Base-by-base conservation (phyloP, 2,797 vertebrate species). In the Rhinichthys osculus region DNA sequence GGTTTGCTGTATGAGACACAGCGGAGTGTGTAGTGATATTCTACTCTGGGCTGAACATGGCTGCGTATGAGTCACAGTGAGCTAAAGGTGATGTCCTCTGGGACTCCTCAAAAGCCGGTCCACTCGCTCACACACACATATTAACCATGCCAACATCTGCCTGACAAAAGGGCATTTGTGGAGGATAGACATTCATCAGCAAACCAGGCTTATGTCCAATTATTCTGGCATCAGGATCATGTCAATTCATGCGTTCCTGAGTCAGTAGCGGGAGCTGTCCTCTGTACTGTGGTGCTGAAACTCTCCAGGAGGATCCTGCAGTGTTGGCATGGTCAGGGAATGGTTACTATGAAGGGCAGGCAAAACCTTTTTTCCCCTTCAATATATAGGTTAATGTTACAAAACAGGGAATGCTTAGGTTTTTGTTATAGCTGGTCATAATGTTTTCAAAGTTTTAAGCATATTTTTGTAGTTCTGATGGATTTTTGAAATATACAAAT, bases 261-360 rank as follows among this genome's bases (percentile, higher is more conserved):
- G 80, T 84, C 16, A 23, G 30, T n/a, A 23, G 57, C 67, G 10
- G 73, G 84, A 85, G 86, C 86, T 88, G 84, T 86, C 86, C 86
- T 40, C 17, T 67, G 23, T 35, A 78, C 74, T 0, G 64, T 81
- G 69, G 81, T 89, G 69, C 86, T 86, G 86, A 88, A 86, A 84
- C 66, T 5, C 57, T 67, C n/a, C n/a, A 62, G 23, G 35, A 62
- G 76, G 21, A 19, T 38, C 54, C 35, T 78, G 52, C 52, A 40
- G 54, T 17, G 7, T 54, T 76, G 73, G 30, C 19, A 54, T 52
- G 73, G 30, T 16, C 62, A 66, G 14, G 27, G 27, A 33, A 66
- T 17, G 17, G 19, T 33, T 19, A 38, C 33, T 10, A 38, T 10
- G 66, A 4, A 19, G 13, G 13, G 47, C 13, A 47, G 33, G 66